phyloP scores from a whole-genome alignment of 2,113 vertebrate species.

The Poecile atricapillus region DNA sequence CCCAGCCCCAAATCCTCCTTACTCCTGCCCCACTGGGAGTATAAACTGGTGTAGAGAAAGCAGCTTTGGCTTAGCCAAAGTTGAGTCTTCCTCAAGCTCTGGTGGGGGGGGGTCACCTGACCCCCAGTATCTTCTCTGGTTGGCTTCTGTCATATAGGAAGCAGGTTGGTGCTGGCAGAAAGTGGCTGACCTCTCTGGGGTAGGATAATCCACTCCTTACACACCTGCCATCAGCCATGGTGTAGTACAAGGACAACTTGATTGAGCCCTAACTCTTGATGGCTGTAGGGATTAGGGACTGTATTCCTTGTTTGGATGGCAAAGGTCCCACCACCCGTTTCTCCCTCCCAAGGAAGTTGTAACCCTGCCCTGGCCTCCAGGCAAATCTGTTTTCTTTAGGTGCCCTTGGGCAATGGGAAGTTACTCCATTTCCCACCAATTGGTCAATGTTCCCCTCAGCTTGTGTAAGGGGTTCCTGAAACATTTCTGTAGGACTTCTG shows the following conservation, averaged over 20 bases:
- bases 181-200: background rate
- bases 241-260: background rate
- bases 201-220: background rate
- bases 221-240: background rate
- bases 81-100: background rate
- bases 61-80: background rate
- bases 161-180: background rate
- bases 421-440: background rate
- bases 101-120: too few species aligned
- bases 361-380: background rate
- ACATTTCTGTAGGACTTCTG: background rate
- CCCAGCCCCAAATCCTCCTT: background rate
- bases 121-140: background rate
- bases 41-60: background rate
- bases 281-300: background rate
- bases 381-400: background rate
- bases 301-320: background rate
- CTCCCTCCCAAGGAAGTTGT: background rate
- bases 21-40: background rate
- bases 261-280: background rate
- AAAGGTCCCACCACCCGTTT: background rate
- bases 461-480: background rate
- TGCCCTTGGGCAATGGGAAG: conserved; percentile 30
- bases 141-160: background rate
- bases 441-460: background rate